A percentile compares a stretch with the other conserved stretches of the same genome.
Evolutionary conservation across 1,140 invertebrate genomes (phyloP).

Genomic region (Dendrolimus punctatus): DNA sequence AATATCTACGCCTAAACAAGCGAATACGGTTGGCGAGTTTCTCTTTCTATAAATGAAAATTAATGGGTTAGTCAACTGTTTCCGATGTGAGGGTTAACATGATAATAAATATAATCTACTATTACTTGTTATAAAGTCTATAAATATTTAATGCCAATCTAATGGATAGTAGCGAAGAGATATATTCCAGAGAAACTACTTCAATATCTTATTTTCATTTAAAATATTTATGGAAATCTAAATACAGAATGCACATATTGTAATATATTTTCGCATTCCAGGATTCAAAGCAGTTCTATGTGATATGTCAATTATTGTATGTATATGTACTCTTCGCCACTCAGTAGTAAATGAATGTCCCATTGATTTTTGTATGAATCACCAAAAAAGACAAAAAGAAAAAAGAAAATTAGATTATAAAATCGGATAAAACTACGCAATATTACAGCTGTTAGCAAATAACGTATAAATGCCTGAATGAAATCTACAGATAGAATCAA

Average conservation of each 20-base stretch:
- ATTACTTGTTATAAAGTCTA: neutral
- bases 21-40: conserved; percentile 60
- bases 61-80: conserved; percentile 34
- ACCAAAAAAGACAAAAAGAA: conserved; percentile 20
- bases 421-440: conserved; percentile 10
- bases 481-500: too few relatives aligned
- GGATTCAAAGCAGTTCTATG: too few relatives aligned
- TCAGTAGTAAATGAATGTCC: too few relatives aligned
- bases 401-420: conserved; percentile 20
- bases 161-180: too few relatives aligned
- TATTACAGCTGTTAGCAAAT: conserved; percentile 17
- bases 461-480: too few relatives aligned
- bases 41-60: conserved; percentile 62
- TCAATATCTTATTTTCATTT: too few relatives aligned
- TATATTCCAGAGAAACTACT: too few relatives aligned
- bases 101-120: conserved; percentile 10
- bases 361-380: conserved; percentile 3
- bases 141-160: neutral
- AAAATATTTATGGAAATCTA: too few relatives aligned
- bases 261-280: too few relatives aligned
- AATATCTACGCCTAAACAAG: conserved; percentile 66
- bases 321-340: too few relatives aligned
- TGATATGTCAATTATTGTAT: too few relatives aligned
- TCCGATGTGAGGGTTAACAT: conserved; percentile 3
- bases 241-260: too few relatives aligned